Percentiles rank a stretch among this genome's conserved stretches.
phyloP scores from a whole-genome alignment of 2,888 invertebrate species.

The Eurois occulta region DNA sequence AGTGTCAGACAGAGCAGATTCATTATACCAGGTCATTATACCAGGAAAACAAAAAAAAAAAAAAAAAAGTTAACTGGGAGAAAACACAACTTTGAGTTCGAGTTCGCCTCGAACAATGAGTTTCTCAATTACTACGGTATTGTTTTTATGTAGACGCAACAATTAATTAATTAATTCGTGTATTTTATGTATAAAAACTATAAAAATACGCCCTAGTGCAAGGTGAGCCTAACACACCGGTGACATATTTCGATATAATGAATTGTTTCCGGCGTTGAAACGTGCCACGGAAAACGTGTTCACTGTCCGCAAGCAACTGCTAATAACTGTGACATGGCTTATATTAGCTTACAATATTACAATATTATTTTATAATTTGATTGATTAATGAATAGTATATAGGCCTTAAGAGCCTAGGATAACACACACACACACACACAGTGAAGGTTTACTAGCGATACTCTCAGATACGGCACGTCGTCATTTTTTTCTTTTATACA shows the following conservation, averaged over 20 bases:
- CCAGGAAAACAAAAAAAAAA: neutral
- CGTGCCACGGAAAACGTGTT: slow-evolving; percentile 72
- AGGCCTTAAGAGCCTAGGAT: neutral
- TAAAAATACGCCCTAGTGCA: slow-evolving; percentile 32
- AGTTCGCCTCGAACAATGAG: neutral
- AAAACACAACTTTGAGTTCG: neutral
- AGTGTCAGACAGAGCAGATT: too few relatives aligned
- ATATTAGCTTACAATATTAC: slow-evolving; percentile 28
- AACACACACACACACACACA: neutral
- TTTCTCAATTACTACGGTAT: neutral
- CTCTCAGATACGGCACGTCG: neutral
- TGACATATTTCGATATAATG: slow-evolving; percentile 80
- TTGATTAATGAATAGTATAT: neutral
- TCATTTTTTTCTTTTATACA: neutral
- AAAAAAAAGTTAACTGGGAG: neutral
- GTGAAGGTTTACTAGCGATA: neutral
- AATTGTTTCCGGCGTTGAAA: slow-evolving; percentile 84
- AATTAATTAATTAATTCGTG: neutral
- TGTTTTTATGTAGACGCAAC: neutral
- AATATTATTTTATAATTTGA: neutral
- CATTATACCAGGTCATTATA: too few relatives aligned
- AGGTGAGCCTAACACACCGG: slow-evolving; percentile 60
- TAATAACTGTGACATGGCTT: slow-evolving; percentile 51
- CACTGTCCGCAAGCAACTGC: slow-evolving; percentile 52
- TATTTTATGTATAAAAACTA: neutral